Evolutionary conservation across 2,113 vertebrate genomes (phyloP), one percentile per base, ranked within the genome.

Genomic region (Colinus virginianus): DNA sequence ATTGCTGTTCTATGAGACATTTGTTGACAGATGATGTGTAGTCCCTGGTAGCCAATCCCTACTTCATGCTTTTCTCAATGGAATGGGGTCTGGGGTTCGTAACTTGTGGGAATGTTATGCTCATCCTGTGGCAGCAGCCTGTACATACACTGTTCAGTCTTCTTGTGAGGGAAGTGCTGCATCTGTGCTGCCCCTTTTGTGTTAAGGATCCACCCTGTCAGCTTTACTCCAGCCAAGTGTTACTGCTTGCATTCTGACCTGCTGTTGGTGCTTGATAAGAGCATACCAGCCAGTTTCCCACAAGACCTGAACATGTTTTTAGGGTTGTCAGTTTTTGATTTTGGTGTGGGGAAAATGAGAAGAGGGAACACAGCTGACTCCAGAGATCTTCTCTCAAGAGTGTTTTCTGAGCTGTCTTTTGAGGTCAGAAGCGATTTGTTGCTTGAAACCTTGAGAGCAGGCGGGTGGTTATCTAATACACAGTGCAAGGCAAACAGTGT

Each of bases 201-300:
- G 93, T 95, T 96, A 93, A 93, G 76, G 38, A 64, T 67, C 28
- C 72, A 34, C 55, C 28, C 43, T 59, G 49, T 38, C 72, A 83
- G 72, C 75, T 63, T 55, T 72, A 58, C 84, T 78, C 36, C 81
- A 71, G 80, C 40, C 62, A 14, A 11, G 36, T 71, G 34, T 75
- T 62, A 34, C 77, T 58, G 67, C 7, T 82, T 61, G 21, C 3
- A 4, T 90, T 81, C 79, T 91, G 67, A 51, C 59, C 75, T 91
- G 62, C 84, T 96, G 93, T 8, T 59, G 20, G 34, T 25, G 49
- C 64, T 55, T 48, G 95, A 96, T 94, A 96, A 93, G 59, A 83
- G 43, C 0, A 0, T 42, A 28, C 51, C 15, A 46, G 70, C 59
- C 42, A 30, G 20, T 63, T 78, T 70, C 36, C 71, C 21, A 3